Conservation (phyloP, 2,888 invertebrate species). For the Athetis lepigone region DNA sequence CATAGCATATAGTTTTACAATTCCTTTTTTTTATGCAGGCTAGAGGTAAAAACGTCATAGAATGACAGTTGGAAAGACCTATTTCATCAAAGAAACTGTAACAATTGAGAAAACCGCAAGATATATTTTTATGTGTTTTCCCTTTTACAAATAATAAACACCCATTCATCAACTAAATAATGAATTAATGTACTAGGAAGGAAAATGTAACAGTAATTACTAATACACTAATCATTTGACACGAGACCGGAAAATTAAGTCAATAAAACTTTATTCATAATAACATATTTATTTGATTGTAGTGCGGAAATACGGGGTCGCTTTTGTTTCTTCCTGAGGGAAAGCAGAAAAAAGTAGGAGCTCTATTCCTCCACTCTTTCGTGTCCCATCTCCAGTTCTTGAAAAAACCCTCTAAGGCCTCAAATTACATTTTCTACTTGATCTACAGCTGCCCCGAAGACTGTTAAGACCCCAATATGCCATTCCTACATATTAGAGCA, state of each 20-base stretch:
- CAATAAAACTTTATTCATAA: not conserved
- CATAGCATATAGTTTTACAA: too few relatives aligned
- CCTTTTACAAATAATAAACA: conserved; percentile 5
- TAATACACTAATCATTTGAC: not conserved
- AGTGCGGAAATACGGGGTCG: not conserved
- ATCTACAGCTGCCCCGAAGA: too few relatives aligned
- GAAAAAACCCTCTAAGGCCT: too few relatives aligned
- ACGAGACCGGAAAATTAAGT: not conserved
- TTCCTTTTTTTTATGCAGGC: too few relatives aligned
- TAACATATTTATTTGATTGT: not conserved
- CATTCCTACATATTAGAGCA: too few relatives aligned
- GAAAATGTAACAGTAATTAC: conserved; percentile 1
- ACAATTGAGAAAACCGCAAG: conserved; percentile 11
- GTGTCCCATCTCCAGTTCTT: too few relatives aligned
- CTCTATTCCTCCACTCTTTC: too few relatives aligned
- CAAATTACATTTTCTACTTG: too few relatives aligned
- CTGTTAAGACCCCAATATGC: too few relatives aligned
- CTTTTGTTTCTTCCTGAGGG: not conserved
- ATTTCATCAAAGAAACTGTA: conserved; percentile 12
- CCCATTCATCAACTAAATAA: conserved; percentile 10
- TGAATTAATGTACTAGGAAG: conserved; percentile 1
- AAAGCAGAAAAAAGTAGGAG: too few relatives aligned
- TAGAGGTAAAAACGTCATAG: not conserved
- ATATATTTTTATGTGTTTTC: conserved; percentile 20
- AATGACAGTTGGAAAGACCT: conserved; percentile 6